A percentile compares a stretch with the other conserved stretches of the same genome.
Conservation (phyloP, 2,888 invertebrate genomes). For the Monopis laevigella region DNA sequence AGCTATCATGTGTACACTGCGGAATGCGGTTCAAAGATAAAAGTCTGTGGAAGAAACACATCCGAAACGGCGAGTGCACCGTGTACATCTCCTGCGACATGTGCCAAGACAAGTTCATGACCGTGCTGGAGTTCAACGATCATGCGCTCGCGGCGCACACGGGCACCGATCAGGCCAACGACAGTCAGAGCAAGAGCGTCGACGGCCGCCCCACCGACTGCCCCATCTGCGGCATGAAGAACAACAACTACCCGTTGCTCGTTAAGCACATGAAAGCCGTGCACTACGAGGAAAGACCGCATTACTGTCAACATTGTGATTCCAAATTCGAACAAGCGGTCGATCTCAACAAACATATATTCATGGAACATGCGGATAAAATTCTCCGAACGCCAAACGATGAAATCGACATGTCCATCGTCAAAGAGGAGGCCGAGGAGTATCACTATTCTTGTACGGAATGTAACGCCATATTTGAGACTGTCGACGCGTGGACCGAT, state of each 20-base stretch:
- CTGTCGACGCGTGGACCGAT: slow-evolving; percentile 64
- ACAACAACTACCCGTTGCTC: slow-evolving; percentile 64
- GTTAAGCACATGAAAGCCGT: slow-evolving; percentile 65
- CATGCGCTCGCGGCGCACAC: slow-evolving; percentile 56
- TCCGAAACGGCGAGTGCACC: slow-evolving; percentile 65
- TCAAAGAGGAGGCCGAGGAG: slow-evolving; percentile 60
- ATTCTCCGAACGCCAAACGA: slow-evolving; percentile 23
- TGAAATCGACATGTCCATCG: slow-evolving; percentile 51
- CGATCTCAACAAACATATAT: slow-evolving; percentile 68
- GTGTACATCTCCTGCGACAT: slow-evolving; percentile 65
- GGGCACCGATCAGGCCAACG: slow-evolving; percentile 47
- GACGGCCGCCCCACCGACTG: slow-evolving; percentile 61
- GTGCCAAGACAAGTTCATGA: slow-evolving; percentile 52
- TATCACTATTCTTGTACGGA: slow-evolving; percentile 70
- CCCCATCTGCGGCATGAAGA: slow-evolving; percentile 64
- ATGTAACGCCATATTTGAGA: slow-evolving; percentile 67
- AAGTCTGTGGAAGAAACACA: slow-evolving; percentile 52
- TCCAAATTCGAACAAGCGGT: slow-evolving; percentile 62
- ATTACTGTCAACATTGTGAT: slow-evolving; percentile 70
- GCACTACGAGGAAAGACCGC: slow-evolving; percentile 54
- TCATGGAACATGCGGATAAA: slow-evolving; percentile 64
- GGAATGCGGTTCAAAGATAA: slow-evolving; percentile 53
- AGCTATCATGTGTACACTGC: slow-evolving; percentile 53
- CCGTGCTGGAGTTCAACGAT: slow-evolving; percentile 56
- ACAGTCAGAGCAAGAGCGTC: slow-evolving; percentile 48